Conservation (phyloP, 2,797 vertebrate species). For the Rhadinocentrus ornatus region DNA sequence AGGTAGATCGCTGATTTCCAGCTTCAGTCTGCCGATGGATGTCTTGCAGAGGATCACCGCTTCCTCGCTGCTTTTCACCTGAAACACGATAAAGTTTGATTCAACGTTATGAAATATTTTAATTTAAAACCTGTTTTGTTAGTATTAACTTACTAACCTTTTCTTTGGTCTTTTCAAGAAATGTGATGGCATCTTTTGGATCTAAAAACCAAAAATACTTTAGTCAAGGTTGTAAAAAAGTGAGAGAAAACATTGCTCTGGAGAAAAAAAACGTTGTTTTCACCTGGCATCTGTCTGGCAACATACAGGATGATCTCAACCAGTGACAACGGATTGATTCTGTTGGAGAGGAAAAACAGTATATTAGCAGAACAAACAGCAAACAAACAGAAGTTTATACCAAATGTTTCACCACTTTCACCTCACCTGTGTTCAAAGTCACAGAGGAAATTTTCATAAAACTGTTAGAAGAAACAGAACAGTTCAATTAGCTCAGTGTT, state of each 20-base stretch:
- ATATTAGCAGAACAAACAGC: neutral
- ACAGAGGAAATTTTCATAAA: conserved; percentile 97
- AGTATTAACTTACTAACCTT: conserved; percentile 81
- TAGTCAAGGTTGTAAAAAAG: neutral
- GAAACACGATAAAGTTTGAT: conserved; percentile 6
- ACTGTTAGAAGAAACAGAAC: conserved; percentile 75
- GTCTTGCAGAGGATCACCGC: conserved; percentile 96
- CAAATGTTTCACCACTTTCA: rapidly evolving
- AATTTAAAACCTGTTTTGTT: neutral
- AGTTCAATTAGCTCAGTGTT: too few species aligned
- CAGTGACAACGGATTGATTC: conserved; percentile 96
- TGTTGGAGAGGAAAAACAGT: conserved; percentile 55
- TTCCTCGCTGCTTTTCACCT: conserved; percentile 97
- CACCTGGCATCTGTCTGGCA: conserved; percentile 93
- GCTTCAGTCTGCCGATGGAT: conserved; percentile 91
- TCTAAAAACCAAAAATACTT: conserved; percentile 76
- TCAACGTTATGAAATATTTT: neutral
- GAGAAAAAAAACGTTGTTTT: neutral
- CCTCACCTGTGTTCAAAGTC: conserved; percentile 98
- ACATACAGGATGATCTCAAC: conserved; percentile 96
- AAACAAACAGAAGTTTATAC: neutral
- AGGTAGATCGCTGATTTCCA: conserved; percentile 94
- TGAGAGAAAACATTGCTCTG: too few species aligned
- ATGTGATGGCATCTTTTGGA: conserved; percentile 91
- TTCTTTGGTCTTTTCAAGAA: conserved; percentile 96